A percentile compares a stretch with the other conserved stretches of the same genome.
Conservation (phyloP, 1,140 invertebrate genomes). For the Heliconius eleuchia region DNA sequence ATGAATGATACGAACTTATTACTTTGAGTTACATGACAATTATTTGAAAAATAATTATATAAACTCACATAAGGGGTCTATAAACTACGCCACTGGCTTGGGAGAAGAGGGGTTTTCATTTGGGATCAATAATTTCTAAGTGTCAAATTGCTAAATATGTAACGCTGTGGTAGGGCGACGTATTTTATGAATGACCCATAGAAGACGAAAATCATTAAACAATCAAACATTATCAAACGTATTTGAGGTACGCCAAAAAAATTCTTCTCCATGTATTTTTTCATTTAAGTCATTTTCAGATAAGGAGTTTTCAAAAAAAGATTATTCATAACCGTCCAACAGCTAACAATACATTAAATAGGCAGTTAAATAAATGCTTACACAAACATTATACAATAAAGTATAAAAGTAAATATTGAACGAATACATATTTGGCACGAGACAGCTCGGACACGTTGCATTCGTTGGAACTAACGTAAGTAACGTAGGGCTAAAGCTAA, state of each 20-base stretch:
- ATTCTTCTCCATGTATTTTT: too few species aligned
- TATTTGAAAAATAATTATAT: neutral
- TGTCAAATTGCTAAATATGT: too few species aligned
- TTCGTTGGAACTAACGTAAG: slow-evolving; percentile 28
- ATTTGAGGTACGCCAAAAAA: too few species aligned
- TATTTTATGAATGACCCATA: too few species aligned
- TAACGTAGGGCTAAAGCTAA: slow-evolving; percentile 67
- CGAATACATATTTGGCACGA: slow-evolving; percentile 63
- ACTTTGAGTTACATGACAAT: neutral
- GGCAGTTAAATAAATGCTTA: slow-evolving; percentile 44
- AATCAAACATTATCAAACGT: too few species aligned
- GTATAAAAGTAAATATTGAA: slow-evolving; percentile 40
- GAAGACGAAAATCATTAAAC: too few species aligned
- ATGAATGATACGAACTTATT: neutral
- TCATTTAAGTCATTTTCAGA: neutral
- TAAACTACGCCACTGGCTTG: too few species aligned
- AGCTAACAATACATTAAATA: slow-evolving; percentile 34
- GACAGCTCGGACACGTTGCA: slow-evolving; percentile 44
- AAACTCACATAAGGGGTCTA: too few species aligned
- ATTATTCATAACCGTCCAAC: slow-evolving; percentile 5
- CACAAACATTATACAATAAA: slow-evolving; percentile 36
- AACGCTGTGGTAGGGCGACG: too few species aligned
- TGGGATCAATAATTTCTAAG: neutral
- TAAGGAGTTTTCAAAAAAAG: neutral
- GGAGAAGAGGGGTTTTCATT: too few species aligned